Evolutionary conservation across 92 coral and sea anemone species (phyloP).

Genomic region (Bergia sp.): DNA sequence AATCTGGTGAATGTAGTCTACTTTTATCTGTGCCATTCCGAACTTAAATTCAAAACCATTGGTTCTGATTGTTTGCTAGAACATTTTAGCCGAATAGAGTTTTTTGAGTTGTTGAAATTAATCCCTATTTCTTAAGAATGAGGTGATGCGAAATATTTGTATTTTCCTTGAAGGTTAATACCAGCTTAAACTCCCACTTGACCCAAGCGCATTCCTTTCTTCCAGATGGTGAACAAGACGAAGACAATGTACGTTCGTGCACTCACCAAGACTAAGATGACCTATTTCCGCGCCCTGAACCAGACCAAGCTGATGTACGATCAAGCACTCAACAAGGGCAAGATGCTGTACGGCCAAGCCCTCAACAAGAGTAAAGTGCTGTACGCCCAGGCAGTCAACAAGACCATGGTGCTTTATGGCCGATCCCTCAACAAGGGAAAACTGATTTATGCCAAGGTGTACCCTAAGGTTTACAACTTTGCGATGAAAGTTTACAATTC

Average conservation of each 20-base stretch:
- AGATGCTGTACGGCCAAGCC: slow-evolving; percentile 17
- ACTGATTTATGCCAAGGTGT: slow-evolving; percentile 15
- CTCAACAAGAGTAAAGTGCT: slow-evolving; percentile 21
- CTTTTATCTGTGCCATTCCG: no score
- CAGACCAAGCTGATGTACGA: slow-evolving; percentile 50
- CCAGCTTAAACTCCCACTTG: not conserved
- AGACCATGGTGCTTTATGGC: slow-evolving; percentile 15
- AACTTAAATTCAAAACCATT: no score
- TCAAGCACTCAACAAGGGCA: slow-evolving; percentile 32
- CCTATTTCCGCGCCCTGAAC: slow-evolving; percentile 37
- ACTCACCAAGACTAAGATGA: slow-evolving; percentile 36
- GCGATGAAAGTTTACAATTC: slow-evolving; percentile 48
- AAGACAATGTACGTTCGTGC: slow-evolving; percentile 2
- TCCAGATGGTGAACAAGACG: slow-evolving; percentile 23
- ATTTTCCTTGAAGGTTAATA: not conserved
- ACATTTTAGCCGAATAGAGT: not conserved
- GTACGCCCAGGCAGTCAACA: slow-evolving; percentile 27
- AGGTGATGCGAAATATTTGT: not conserved
- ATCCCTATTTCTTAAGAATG: no score
- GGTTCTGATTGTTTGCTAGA: not conserved
- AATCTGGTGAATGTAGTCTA: no score
- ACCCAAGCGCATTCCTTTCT: not conserved
- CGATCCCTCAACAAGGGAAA: slow-evolving; percentile 20
- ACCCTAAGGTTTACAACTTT: slow-evolving; percentile 46
- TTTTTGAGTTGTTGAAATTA: not conserved